Evolutionary conservation across 2,113 vertebrate genomes (phyloP).

Genomic region (Antechinus stuartii): DNA sequence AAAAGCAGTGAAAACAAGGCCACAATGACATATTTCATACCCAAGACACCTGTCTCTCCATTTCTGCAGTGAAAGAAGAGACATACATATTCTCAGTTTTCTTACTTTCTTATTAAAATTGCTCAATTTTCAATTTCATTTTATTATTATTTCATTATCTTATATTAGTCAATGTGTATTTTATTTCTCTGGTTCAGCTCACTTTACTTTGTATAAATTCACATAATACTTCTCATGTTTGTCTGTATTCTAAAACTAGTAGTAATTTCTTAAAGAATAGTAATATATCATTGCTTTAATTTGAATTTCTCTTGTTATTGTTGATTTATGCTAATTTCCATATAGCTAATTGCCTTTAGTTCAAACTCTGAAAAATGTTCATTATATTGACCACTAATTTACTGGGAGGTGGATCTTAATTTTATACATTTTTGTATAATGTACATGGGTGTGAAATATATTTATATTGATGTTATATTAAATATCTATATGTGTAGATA

Average conservation of each 20-base stretch:
- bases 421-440: background rate
- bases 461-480: background rate
- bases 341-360: background rate
- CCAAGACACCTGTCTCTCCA: too few species aligned
- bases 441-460: too few species aligned
- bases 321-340: background rate
- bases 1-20: too few species aligned
- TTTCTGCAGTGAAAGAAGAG: too few species aligned
- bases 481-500: background rate
- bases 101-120: too few species aligned
- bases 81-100: too few species aligned
- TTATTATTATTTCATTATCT: too few species aligned
- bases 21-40: too few species aligned
- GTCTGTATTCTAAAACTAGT: background rate
- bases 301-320: background rate
- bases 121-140: too few species aligned
- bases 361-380: background rate
- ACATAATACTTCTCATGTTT: background rate
- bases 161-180: too few species aligned
- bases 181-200: too few species aligned
- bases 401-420: background rate
- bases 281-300: background rate
- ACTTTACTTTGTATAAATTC: too few species aligned
- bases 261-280: background rate
- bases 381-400: background rate